Evolutionary conservation across 2,797 vertebrate species (phyloP).

Genomic region (Fratercula arctica): DNA sequence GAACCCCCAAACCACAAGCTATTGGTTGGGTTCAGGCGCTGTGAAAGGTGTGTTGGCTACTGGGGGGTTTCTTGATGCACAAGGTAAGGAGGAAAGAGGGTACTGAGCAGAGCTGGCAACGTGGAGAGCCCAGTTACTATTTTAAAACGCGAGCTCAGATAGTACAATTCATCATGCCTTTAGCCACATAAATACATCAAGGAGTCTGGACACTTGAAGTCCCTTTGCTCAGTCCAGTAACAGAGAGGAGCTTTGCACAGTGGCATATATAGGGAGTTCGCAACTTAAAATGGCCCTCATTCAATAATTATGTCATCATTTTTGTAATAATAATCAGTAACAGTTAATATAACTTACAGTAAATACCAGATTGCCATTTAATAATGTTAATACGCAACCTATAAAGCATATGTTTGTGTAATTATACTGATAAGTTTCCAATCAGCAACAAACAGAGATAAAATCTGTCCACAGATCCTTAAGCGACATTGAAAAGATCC

Average conservation of each 20-base stretch:
- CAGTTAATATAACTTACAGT: conserved; percentile 10
- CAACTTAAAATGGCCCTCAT: background rate
- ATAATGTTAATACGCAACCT: background rate
- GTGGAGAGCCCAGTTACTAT: background rate
- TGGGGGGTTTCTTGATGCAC: background rate
- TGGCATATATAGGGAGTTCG: background rate
- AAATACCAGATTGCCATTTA: conserved; percentile 26
- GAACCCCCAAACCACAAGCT: accelerated
- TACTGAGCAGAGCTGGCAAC: background rate
- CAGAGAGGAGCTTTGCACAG: background rate
- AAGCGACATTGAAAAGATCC: background rate
- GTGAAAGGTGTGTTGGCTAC: background rate
- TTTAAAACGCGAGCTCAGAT: background rate
- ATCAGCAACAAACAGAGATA: background rate
- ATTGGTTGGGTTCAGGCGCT: background rate
- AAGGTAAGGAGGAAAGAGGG: background rate
- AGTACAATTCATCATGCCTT: background rate
- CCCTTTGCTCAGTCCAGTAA: background rate
- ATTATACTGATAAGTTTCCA: conserved; percentile 21
- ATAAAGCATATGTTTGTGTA: background rate
- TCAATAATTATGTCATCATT: conserved; percentile 42
- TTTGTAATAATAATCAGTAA: conserved; percentile 3
- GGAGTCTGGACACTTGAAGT: background rate
- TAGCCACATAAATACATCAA: background rate
- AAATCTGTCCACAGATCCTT: background rate